Base-by-base conservation (phyloP, 2,888 invertebrate genomes). In the Latrodectus hesperus region DNA sequence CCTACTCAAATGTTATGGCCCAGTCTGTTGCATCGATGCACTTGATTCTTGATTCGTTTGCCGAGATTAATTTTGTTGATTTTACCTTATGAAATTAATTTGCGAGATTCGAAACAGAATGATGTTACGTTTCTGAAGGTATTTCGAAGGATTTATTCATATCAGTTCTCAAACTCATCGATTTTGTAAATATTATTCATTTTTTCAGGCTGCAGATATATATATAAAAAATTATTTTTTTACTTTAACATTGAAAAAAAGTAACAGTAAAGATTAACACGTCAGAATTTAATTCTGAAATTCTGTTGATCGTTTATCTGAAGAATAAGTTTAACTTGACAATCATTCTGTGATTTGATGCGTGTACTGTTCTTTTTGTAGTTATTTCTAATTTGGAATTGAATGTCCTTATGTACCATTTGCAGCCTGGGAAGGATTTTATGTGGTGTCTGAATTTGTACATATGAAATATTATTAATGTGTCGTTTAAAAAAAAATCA, bases 401-500 rank as follows among this genome's bases (percentile, higher is more conserved):
- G 17, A 51, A 49, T 14, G n/a, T 16, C 14, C 5, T 11, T 22
- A 67, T 9, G 5, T 22, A 26, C 10, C 11, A 67, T 70, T 70
- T 26, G 49, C 49, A 64, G n/a, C 9, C 17, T 70, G 26, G 70
- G 2, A 49, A 70, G 26, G 11, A 11, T n/a, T n/a, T 70, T n/a
- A 12, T 14, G 64, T 65, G 38, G 38, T 86, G 81, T 77, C 71
- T 86, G 76, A 77, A 81, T 72, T 71, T 86, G 86, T 86, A 86
- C 38, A 79, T 75, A 85, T 81, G 71, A 65, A 55, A 80, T 68
- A 73, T 70, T 60, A 80, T 86, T 72, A 60, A 60, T 60, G 60
- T 60, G 14, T 60, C n/a, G 9, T 81, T 76, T 81, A 81, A 81
- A 81, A 75, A 86, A 81, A 81, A 76, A 76, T 85, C 80, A 76